These are phyloP conservation scores for Myotis lucifugus DNA, from an alignment of 2,113 vertebrate genomes.

Conservation along the genomic window DNA sequence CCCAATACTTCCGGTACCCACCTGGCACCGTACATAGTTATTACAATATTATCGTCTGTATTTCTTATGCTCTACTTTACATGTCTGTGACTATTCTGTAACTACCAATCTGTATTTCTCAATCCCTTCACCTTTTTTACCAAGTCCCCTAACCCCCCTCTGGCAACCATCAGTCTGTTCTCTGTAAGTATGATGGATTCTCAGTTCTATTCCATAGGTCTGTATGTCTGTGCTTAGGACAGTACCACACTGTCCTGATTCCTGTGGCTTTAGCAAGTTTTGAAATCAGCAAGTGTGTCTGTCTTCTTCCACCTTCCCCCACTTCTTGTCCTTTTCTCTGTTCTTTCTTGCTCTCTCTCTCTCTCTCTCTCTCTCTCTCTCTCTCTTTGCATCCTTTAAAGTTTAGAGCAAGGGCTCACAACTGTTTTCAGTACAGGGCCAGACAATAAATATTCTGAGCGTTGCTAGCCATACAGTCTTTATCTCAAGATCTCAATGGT, in stretches of 20 bases:
- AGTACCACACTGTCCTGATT: not conserved
- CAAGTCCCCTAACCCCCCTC: not conserved
- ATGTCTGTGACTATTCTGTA: not conserved
- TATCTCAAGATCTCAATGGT: not conserved
- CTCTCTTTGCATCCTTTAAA: not conserved
- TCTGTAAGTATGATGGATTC: not conserved
- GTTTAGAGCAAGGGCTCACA: not conserved
- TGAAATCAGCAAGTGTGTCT: not conserved
- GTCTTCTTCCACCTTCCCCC: not conserved
- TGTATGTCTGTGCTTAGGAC: not conserved
- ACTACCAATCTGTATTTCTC: not conserved
- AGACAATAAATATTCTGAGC: not conserved
- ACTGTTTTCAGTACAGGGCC: not conserved
- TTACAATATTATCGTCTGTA: not conserved
- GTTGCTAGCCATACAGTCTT: not conserved
- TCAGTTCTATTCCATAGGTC: accelerated
- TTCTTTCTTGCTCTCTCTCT: not conserved
- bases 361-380: not conserved
- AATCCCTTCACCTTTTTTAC: not conserved
- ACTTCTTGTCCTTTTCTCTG: not conserved
- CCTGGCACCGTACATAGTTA: not conserved
- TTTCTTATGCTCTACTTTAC: not conserved
- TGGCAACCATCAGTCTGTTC: not conserved
- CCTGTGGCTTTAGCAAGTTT: not conserved
- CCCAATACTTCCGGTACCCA: not conserved